Base-by-base conservation (phyloP, 2,888 invertebrate species). In the Oligia fasciuncula region DNA sequence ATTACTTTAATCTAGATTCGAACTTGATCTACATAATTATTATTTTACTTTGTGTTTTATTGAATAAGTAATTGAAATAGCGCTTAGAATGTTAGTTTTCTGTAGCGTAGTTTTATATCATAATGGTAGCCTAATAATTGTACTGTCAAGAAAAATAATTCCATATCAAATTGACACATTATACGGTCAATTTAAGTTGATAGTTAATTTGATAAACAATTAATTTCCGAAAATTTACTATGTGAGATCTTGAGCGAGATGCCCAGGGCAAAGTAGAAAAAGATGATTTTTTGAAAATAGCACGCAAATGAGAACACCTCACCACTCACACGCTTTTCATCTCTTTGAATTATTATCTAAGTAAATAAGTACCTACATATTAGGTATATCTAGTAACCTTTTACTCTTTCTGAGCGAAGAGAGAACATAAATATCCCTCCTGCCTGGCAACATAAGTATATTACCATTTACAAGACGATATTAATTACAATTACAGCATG, bases 401-500 rank as follows among this genome's bases (percentile, higher is more conserved):
- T 29, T 13, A 29, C 29, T 51, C 4, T 14, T 17, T 1, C 19
- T 14, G 9, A 54, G 35, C n/a, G 17, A 71, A 35, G 40, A 17
- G 35, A 14, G 9, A 35, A 51, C 35, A 51, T 29, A 29, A 17
- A 73, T 29, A 23, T 54, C 23, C 11, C 17, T 4, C 3, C 17
- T 23, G 6, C 23, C 17, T 19, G 4, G 8, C 17, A 46, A 46
- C 46, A 29, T 35, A n/a, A 17, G 8, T 51, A 51, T 14, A 5
- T 8, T 54, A 46, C 23, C 67, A 43, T 71, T 23, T 40, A 84
- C 51, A 70, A n/a, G 66, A 40, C 9, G 19, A 79, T 84, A 71
- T 84, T 70, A 62, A 66, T 79, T 57, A 83, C n/a, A 35, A 67
- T 67, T 67, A 79, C 9, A 40, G 11, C 29, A 17, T 14, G 35